phyloP scores from a whole-genome alignment of 1,140 invertebrate species.

The Drosophila fuyamai region DNA sequence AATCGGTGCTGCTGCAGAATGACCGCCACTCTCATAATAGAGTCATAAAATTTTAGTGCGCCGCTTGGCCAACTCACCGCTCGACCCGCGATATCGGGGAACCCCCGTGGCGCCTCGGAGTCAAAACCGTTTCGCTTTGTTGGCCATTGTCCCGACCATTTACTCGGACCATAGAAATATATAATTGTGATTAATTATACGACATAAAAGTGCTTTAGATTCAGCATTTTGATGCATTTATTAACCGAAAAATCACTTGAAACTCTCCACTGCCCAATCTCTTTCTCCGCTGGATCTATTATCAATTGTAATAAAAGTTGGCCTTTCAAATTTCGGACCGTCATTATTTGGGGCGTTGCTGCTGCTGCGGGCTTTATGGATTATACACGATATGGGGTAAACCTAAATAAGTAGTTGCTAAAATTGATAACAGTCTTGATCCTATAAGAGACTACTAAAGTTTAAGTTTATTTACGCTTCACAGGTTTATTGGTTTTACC shows the following conservation, averaged over 20 bases:
- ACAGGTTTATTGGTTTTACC: background rate
- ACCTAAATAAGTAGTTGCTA: constrained; percentile 32
- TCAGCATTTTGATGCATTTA: constrained; percentile 81
- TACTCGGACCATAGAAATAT: constrained; percentile 74
- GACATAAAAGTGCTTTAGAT: constrained; percentile 82
- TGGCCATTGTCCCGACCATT: constrained; percentile 75
- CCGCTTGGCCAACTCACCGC: constrained; percentile 49
- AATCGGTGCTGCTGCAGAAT: constrained; percentile 32
- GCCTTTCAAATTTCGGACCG: constrained; percentile 7
- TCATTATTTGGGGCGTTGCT: constrained; percentile 24
- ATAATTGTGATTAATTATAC: constrained; percentile 83
- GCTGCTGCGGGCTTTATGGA: constrained; percentile 30
- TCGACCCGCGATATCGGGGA: constrained; percentile 6
- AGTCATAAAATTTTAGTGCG: constrained; percentile 83
- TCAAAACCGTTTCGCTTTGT: constrained; percentile 74
- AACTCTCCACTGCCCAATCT: constrained; percentile 43
- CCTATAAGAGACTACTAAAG: constrained; percentile 19
- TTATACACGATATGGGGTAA: constrained; percentile 15
- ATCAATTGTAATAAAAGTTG: constrained; percentile 72
- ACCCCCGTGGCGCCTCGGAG: constrained; percentile 69
- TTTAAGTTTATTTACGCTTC: constrained; percentile 20
- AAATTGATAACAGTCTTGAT: constrained; percentile 7
- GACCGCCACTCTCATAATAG: constrained; percentile 80
- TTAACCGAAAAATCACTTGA: constrained; percentile 81
- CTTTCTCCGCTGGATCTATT: constrained; percentile 52